Evolutionary conservation across 2,888 invertebrate species (phyloP), one percentile per base, ranked within the genome.

Genomic region (Elmis aenea): DNA sequence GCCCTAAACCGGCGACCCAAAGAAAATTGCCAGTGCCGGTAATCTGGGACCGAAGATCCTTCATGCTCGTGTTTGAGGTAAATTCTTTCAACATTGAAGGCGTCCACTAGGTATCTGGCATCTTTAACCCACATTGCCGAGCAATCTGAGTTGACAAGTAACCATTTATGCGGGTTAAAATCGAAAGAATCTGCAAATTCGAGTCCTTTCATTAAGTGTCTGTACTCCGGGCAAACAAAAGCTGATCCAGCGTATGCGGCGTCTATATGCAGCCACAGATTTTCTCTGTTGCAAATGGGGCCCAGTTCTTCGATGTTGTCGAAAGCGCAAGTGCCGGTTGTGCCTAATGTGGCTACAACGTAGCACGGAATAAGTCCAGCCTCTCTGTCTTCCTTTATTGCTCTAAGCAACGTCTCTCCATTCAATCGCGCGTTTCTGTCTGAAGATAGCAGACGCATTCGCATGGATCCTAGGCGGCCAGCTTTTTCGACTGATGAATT

Each of bases 231-330:
- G 57, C 96, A 90, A 33, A 90, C 79, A 54, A 96, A 84, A 1
- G 92, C 90, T 5, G 86, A 80, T 1, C 96, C 88, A 2, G 95
- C 96, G 62, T 97, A 97, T 0, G 96, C 96, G 1, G 95, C 96
- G 61, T 97, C 97, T 1, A 96, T 81, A 61, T 97, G 97, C 14
- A 95, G 69, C 95, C 96, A 97, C 2, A 95, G 68, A 13, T 78
- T 70, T 48, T 80, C 71, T 51, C 79, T 68, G 24, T 79, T 72
- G 58, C 95, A 94, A 18, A 96, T 75, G 4, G 82, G 81, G 0
- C 90, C 92, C 22, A 97, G 61, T 64, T 91, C 88, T 11, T 77
- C 72, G 9, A 97, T 68, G 47, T 87, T 82, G 64, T 97, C 97
- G 61, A 92, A 95, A 0, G 93, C 88, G 55, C 85, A 84, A 10